phyloP scores from a whole-genome alignment of 2,113 vertebrate species.

The Bothrops jararaca region DNA sequence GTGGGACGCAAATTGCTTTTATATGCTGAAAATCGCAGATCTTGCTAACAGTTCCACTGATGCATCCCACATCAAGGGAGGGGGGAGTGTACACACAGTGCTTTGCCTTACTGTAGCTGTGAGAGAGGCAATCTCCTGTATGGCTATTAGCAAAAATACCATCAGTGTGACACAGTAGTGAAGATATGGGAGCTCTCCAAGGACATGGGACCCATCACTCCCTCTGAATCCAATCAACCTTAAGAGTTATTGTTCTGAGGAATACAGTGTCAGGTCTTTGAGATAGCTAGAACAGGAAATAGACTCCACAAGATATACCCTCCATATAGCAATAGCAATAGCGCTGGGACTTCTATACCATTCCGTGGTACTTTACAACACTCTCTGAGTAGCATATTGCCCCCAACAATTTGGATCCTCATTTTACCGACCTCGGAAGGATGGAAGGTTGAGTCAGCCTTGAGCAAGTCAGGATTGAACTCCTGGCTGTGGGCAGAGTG shows the following conservation, averaged over 20 bases:
- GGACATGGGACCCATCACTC: background rate
- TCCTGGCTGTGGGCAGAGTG: background rate
- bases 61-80: background rate
- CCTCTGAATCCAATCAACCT: no score
- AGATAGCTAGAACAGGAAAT: background rate
- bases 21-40: background rate
- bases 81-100: background rate
- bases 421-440: background rate
- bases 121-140: background rate
- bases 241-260: background rate
- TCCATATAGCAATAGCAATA: no score
- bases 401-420: background rate
- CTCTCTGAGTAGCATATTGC: background rate
- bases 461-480: background rate
- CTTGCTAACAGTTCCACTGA: background rate
- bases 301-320: background rate
- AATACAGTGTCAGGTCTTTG: background rate
- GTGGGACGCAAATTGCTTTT: background rate
- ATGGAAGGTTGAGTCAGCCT: background rate
- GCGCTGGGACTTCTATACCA: no score
- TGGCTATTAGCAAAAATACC: background rate
- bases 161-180: background rate
- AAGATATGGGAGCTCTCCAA: background rate
- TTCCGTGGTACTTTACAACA: background rate
- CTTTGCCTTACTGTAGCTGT: background rate